These are phyloP conservation scores for Progne subis DNA, from an alignment of 2,113 vertebrate species.

Conservation along the genomic window DNA sequence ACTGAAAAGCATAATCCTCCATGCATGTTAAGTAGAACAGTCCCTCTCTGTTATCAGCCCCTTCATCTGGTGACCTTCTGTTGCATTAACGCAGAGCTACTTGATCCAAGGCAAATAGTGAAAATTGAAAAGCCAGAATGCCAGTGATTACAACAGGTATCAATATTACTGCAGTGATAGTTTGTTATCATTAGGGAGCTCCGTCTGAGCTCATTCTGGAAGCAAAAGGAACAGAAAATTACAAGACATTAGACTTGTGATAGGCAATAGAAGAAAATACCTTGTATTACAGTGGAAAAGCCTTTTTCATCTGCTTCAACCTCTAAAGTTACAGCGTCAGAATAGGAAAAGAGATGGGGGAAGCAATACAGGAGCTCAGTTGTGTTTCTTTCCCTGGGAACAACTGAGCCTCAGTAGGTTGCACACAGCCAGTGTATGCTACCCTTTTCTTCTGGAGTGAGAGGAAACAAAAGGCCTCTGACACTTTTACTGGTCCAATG, in stretches of 20 bases:
- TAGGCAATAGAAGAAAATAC: slow-evolving; percentile 20
- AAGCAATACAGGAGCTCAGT: not conserved
- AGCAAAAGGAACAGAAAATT: slow-evolving; percentile 59
- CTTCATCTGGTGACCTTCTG: slow-evolving; percentile 80
- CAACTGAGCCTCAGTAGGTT: not conserved
- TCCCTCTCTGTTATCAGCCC: slow-evolving; percentile 69
- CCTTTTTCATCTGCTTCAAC: slow-evolving; percentile 18
- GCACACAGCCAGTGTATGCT: not conserved
- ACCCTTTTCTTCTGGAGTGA: not conserved
- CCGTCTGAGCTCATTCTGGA: slow-evolving; percentile 61
- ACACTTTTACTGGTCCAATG: not conserved
- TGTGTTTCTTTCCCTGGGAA: not conserved
- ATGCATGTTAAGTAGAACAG: slow-evolving; percentile 78
- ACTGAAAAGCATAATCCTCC: slow-evolving; percentile 69
- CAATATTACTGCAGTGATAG: slow-evolving; percentile 70
- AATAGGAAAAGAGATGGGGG: not conserved
- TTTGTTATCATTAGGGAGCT: slow-evolving; percentile 74
- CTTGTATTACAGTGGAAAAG: slow-evolving; percentile 13
- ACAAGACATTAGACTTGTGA: slow-evolving; percentile 23
- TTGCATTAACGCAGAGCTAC: slow-evolving; percentile 70
- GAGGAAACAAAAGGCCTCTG: not conserved
- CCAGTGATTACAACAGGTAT: slow-evolving; percentile 78
- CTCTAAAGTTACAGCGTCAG: not conserved
- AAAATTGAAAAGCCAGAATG: slow-evolving; percentile 75
- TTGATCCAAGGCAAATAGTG: slow-evolving; percentile 74